Evolutionary conservation across 2,888 invertebrate genomes (phyloP).

Genomic region (Drosophila anomalata): DNA sequence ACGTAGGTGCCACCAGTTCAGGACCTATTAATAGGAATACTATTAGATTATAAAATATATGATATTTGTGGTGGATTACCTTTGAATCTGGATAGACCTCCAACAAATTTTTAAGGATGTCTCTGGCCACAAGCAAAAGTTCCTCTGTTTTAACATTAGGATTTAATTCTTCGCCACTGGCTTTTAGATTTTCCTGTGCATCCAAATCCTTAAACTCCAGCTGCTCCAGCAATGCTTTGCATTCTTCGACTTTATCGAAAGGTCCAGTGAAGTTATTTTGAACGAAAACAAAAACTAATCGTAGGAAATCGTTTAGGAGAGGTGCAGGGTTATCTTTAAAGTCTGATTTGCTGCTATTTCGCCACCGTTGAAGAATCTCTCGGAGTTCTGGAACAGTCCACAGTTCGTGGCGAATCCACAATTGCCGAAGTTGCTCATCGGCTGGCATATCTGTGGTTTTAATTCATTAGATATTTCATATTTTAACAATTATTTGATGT

Average conservation of each 20-base stretch:
- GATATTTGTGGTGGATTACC: slow-evolving; percentile 41
- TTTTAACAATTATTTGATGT: background rate
- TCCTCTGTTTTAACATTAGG: slow-evolving; percentile 87
- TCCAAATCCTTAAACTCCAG: slow-evolving; percentile 40
- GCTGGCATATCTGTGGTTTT: slow-evolving; percentile 58
- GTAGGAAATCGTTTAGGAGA: slow-evolving; percentile 85
- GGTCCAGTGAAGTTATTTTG: slow-evolving; percentile 94
- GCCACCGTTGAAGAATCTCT: slow-evolving; percentile 61
- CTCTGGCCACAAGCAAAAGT: slow-evolving; percentile 81
- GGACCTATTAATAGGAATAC: no score
- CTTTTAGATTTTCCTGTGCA: slow-evolving; percentile 66
- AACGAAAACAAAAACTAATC: slow-evolving; percentile 89
- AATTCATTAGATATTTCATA: rapidly evolving
- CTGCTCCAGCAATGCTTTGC: slow-evolving; percentile 46
- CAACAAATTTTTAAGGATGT: slow-evolving; percentile 82
- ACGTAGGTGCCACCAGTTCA: slow-evolving; percentile 89
- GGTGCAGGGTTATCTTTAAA: slow-evolving; percentile 18
- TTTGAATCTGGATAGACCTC: slow-evolving; percentile 73
- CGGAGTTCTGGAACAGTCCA: slow-evolving; percentile 66
- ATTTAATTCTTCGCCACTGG: slow-evolving; percentile 88
- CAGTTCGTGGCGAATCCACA: slow-evolving; percentile 68
- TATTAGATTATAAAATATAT: background rate
- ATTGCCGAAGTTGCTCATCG: slow-evolving; percentile 55
- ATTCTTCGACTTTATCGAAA: slow-evolving; percentile 57
- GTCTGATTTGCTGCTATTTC: background rate